Evolutionary conservation across 2,888 invertebrate species (phyloP).

Genomic region (Erebia aethiops): DNA sequence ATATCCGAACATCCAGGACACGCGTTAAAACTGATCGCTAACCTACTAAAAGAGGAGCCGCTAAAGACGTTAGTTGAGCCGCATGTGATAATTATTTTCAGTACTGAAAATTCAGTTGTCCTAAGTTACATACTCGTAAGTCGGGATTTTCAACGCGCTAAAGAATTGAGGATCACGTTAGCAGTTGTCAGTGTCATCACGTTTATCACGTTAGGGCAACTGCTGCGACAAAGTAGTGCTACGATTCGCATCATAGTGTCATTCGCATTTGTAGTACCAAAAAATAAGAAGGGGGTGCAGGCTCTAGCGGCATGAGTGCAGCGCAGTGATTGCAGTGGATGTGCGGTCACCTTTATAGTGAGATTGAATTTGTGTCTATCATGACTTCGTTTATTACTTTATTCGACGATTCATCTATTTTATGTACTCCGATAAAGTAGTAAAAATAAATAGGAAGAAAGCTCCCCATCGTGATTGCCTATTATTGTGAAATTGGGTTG

Average conservation of each 20-base stretch:
- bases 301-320: no score
- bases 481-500: no score
- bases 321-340: no score
- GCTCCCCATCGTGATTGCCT: not conserved
- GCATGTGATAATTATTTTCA: not conserved
- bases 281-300: no score
- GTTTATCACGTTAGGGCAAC: no score
- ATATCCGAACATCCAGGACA: slow-evolving; percentile 3
- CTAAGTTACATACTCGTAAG: no score
- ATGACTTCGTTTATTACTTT: slow-evolving; percentile 10
- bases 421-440: not conserved
- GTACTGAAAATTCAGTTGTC: not conserved
- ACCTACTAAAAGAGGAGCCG: not conserved
- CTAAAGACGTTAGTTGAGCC: not conserved
- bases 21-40: not conserved
- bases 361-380: not conserved
- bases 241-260: no score
- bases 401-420: not conserved
- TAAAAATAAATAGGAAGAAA: not conserved
- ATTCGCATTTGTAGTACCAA: no score
- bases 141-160: no score
- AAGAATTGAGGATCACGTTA: no score
- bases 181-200: no score
- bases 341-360: not conserved
- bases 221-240: no score